Evolutionary conservation across 2,888 invertebrate species (phyloP).

Genomic region (Cataglyphis albicans): DNA sequence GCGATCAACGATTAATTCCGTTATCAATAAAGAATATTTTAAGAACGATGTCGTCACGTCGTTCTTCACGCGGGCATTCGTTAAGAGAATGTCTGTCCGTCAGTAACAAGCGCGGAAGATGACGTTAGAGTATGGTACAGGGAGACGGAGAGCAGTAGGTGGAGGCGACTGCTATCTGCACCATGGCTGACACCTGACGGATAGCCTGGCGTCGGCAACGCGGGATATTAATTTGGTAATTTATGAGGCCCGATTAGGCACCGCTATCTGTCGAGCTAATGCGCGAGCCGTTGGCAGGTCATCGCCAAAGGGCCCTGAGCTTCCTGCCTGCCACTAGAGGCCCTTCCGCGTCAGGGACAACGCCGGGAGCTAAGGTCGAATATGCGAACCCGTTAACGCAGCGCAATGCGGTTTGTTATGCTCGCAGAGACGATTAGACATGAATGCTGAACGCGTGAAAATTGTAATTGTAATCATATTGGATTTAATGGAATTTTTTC

Average conservation of each 20-base stretch:
- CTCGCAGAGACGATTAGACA: conserved; percentile 9
- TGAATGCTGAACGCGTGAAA: background rate
- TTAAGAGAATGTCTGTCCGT: conserved; percentile 59
- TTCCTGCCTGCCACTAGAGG: conserved; percentile 74
- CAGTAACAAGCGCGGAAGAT: conserved; percentile 56
- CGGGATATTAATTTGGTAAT: conserved; percentile 86
- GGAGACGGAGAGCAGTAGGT: conserved; percentile 64
- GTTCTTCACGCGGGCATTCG: conserved; percentile 41
- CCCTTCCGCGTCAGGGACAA: conserved; percentile 68
- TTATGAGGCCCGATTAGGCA: conserved; percentile 85
- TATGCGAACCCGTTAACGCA: conserved; percentile 42
- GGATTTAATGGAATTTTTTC: background rate
- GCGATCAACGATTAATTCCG: background rate
- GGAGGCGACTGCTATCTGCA: conserved; percentile 80
- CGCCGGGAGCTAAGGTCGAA: conserved; percentile 50
- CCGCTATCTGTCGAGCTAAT: conserved; percentile 85
- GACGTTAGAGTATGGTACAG: conserved; percentile 64
- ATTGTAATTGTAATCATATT: background rate
- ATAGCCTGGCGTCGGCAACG: conserved; percentile 83
- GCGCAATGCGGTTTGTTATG: conserved; percentile 12
- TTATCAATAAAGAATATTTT: conserved; percentile 10
- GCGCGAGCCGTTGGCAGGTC: conserved; percentile 85
- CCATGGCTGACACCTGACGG: conserved; percentile 84
- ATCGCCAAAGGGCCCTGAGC: conserved; percentile 78
- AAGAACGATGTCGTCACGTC: conserved; percentile 17